Percentiles rank a stretch among this genome's conserved stretches.
These are phyloP conservation scores for Baccha elongata DNA, from an alignment of 2,888 invertebrate species.

Conservation along the genomic window DNA sequence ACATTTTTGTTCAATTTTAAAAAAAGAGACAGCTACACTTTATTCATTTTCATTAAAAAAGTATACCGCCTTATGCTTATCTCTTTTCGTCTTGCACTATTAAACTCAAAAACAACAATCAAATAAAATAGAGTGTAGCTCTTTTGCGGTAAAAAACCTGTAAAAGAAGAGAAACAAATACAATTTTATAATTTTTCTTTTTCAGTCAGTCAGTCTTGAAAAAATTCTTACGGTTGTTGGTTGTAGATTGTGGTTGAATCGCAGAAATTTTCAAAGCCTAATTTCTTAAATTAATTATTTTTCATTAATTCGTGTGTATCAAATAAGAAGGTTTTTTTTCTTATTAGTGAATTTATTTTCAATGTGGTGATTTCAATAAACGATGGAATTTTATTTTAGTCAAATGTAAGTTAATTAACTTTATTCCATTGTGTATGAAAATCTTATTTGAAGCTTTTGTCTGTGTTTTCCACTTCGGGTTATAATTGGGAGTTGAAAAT, in stretches of 20 bases:
- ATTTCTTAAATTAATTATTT: slow-evolving; percentile 53
- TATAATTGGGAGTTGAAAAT: slow-evolving; percentile 42
- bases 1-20: slow-evolving; percentile 11
- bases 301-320: slow-evolving; percentile 24
- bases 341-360: background rate
- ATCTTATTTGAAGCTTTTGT: slow-evolving; percentile 1
- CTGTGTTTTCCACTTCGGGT: background rate
- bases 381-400: slow-evolving; percentile 33
- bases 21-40: slow-evolving; percentile 13
- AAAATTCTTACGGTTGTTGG: slow-evolving; percentile 56
- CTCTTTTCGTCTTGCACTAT: background rate
- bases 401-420: slow-evolving; percentile 60
- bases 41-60: background rate
- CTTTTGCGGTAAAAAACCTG: slow-evolving; percentile 64
- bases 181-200: slow-evolving; percentile 11
- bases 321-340: background rate
- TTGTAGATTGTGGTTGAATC: slow-evolving; percentile 54
- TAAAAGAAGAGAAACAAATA: slow-evolving; percentile 42
- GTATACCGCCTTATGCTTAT: background rate
- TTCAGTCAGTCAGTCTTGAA: slow-evolving; percentile 49
- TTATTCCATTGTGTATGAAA: background rate
- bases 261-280: slow-evolving; percentile 35
- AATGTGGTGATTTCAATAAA: slow-evolving; percentile 21
- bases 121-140: slow-evolving; percentile 42
- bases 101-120: slow-evolving; percentile 53